Evolutionary conservation across 1,140 invertebrate species (phyloP).

Genomic region (Drosophila biarmipes): DNA sequence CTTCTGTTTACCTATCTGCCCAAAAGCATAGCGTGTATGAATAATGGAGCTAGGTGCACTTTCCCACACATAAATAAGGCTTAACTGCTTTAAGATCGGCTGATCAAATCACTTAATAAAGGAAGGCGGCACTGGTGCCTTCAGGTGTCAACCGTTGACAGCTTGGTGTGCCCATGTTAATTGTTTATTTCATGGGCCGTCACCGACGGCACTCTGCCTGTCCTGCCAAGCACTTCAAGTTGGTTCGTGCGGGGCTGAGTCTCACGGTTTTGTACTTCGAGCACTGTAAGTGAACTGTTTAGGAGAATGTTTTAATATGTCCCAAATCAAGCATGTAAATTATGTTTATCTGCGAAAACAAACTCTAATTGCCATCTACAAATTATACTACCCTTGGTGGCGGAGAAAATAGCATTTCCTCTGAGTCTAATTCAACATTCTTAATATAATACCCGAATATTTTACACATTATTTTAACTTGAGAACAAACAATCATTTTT

Average conservation of each 20-base stretch:
- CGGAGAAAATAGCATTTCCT: background rate
- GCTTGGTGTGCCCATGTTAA: slow-evolving; percentile 38
- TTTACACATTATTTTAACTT: too few relatives aligned
- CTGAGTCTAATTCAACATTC: background rate
- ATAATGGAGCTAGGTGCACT: background rate
- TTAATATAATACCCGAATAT: too few relatives aligned
- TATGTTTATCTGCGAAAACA: background rate
- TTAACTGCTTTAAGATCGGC: slow-evolving; percentile 6
- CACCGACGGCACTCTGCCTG: slow-evolving; percentile 20
- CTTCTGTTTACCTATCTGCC: too few relatives aligned
- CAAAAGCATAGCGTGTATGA: background rate
- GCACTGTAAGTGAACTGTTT: background rate
- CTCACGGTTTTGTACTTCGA: background rate
- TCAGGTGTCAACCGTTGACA: slow-evolving; percentile 53
- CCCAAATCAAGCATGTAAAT: background rate
- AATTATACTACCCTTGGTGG: background rate
- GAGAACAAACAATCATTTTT: too few relatives aligned
- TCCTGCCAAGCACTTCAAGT: slow-evolving; percentile 5
- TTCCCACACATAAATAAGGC: slow-evolving; percentile 21
- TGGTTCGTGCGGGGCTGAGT: background rate
- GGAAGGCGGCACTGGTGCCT: slow-evolving; percentile 3
- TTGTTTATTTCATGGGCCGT: slow-evolving; percentile 50
- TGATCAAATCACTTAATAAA: slow-evolving; percentile 15
- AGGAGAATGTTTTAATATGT: background rate
- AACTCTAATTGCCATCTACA: background rate